A percentile compares a stretch with the other conserved stretches of the same genome.
Evolutionary conservation across 2,113 vertebrate genomes (phyloP).

Genomic region (Stictonetta naevosa): DNA sequence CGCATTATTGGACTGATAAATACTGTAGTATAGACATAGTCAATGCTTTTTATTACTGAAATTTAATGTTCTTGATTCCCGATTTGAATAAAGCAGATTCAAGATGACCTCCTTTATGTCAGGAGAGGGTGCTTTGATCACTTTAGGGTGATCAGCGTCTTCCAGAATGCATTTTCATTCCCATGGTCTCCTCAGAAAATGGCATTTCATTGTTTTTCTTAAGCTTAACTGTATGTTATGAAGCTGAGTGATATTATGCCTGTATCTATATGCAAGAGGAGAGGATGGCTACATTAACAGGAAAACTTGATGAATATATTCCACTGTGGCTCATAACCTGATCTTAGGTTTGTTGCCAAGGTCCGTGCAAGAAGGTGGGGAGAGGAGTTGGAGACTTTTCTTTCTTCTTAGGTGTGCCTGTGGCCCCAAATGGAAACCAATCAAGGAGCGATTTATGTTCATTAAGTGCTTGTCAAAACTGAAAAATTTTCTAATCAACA

Average conservation of each 20-base stretch:
- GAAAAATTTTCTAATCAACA: constrained; percentile 89
- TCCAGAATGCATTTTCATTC: background rate
- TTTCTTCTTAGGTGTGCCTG: constrained; percentile 77
- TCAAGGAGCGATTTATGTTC: constrained; percentile 86
- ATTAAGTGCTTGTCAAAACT: constrained; percentile 89
- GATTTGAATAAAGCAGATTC: background rate
- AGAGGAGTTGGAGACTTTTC: background rate
- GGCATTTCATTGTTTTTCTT: background rate
- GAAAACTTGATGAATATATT: constrained; percentile 61
- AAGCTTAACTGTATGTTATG: background rate
- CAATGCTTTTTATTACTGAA: background rate
- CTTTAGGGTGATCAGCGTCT: background rate
- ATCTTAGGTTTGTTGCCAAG: background rate
- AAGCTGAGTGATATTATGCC: background rate
- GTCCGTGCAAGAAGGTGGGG: background rate
- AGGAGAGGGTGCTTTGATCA: background rate
- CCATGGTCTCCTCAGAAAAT: background rate
- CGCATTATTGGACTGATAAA: background rate
- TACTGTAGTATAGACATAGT: fast-evolving
- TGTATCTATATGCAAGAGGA: background rate
- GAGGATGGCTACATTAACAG: constrained; percentile 20
- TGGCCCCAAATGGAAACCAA: constrained; percentile 81
- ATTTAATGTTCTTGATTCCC: background rate
- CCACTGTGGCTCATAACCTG: background rate
- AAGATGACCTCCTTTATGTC: background rate